A percentile compares a stretch with the other conserved stretches of the same genome.
Evolutionary conservation across 2,888 invertebrate genomes (phyloP).

Genomic region (Prenolepis imparis): DNA sequence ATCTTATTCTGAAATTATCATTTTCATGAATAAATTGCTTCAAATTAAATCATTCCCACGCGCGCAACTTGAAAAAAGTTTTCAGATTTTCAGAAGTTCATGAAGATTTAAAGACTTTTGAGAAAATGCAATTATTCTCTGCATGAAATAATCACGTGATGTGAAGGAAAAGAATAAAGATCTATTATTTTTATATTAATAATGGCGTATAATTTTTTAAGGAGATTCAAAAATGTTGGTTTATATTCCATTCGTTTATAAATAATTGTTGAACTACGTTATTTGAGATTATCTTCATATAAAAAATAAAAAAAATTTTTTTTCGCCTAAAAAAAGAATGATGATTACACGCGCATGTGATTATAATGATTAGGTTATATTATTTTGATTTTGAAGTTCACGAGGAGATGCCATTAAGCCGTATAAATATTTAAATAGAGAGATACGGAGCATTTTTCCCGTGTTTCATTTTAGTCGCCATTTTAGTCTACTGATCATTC

Average conservation of each 20-base stretch:
- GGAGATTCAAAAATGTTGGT: not conserved
- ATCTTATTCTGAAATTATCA: conserved; percentile 35
- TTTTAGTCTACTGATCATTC: not conserved
- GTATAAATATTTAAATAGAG: conserved; percentile 33
- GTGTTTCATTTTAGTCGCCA: too few species aligned
- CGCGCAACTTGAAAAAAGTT: conserved; percentile 14
- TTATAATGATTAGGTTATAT: not conserved
- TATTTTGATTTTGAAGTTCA: not conserved
- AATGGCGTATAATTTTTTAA: not conserved
- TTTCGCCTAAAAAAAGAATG: not conserved
- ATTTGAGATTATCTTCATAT: not conserved
- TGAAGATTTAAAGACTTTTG: conserved; percentile 27
- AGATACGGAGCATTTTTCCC: not conserved
- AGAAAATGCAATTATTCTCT: conserved; percentile 20
- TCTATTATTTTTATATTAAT: not conserved
- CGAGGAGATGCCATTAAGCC: not conserved
- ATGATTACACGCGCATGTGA: not conserved
- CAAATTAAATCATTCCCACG: conserved; percentile 31
- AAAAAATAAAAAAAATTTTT: not conserved
- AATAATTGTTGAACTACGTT: not conserved
- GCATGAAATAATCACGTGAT: conserved; percentile 17
- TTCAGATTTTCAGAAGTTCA: conserved; percentile 18
- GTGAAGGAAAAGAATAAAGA: not conserved
- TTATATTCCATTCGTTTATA: not conserved
- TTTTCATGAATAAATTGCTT: conserved; percentile 37